Evolutionary conservation across 1,140 invertebrate genomes (phyloP).

Genomic region (Andrena cerasifolii): DNA sequence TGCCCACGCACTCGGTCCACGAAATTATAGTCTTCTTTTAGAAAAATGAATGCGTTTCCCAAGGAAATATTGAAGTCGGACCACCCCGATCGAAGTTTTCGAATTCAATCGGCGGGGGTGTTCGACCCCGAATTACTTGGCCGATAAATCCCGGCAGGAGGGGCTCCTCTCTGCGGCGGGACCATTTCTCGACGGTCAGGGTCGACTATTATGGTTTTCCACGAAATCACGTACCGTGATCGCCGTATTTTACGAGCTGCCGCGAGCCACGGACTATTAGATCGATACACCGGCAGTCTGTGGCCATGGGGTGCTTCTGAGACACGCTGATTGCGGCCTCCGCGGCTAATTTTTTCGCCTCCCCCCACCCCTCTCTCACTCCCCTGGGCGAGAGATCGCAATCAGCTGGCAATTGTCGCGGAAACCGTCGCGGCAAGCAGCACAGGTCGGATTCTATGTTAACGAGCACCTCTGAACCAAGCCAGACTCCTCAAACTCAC

Average conservation of each 20-base stretch:
- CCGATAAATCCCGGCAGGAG: neutral
- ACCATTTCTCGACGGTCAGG: conserved; percentile 5
- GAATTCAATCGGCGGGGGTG: no score
- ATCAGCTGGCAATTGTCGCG: conserved; percentile 39
- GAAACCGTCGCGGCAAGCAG: neutral
- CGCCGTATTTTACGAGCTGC: neutral
- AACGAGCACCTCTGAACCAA: neutral
- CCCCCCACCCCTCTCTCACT: no score
- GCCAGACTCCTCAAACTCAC: neutral
- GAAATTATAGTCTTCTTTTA: no score
- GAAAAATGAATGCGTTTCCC: no score
- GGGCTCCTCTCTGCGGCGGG: neutral
- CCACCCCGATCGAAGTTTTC: no score
- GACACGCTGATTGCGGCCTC: conserved; percentile 21
- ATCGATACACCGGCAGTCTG: conserved; percentile 5
- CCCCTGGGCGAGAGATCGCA: conserved; percentile 5
- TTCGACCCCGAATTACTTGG: neutral
- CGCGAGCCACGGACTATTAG: neutral
- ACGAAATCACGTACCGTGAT: no score
- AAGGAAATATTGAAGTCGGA: no score
- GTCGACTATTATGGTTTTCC: neutral
- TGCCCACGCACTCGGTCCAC: no score
- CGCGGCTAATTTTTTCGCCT: conserved; percentile 3
- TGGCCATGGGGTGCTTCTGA: conserved; percentile 1
- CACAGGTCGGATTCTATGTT: neutral